Base-by-base conservation (phyloP, 2,888 invertebrate genomes). In the Trichogramma dendrolimi region DNA sequence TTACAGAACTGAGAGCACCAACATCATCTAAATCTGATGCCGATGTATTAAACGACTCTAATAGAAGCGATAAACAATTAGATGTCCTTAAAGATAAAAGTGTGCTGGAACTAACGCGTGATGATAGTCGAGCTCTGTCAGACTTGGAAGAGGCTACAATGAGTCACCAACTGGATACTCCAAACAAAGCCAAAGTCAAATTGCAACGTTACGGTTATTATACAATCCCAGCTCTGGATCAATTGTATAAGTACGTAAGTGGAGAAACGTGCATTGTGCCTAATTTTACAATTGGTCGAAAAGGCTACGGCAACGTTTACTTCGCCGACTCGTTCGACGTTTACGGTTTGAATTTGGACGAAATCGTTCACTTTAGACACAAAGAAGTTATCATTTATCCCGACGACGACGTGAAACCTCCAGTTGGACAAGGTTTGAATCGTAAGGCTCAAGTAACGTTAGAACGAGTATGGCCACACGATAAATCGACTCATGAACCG, bases 351-450 rank as follows among this genome's bases (percentile, higher is more conserved):
- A 92, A 96, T 76, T 78, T 97, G 10, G 96, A 97, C 77, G 87
- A 91, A 66, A 85, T 91, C 10, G 94, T 98, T 0, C 91, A 92
- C 75, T 94, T 98, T 80, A 85, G 95, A 4, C 90, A 94, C 78
- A 94, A 96, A 75, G 97, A 99, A 80, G 90, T 99, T 4, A 91
- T 91, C 27, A 88, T 99, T 4, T 99, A 99, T 82, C 96, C 97
- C 0, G 93, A 95, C 72, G 92, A 94, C 67, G 83, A 85, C 0
- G 85, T 85, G 61, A 98, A 97, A 78, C 98, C 99, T 0, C 86
- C 91, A 0, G 81, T 92, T 5, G 98, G 97, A 0, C 83, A 86
- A 65, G 96, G 91, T 0, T 82, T 99, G 50, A 99, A 99, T 81
- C 85, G 93, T 10, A 87, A 87, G 50, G 97, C 97, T 2, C 90